Conservation (phyloP, 2,797 vertebrate species). For the Catharus ustulatus region DNA sequence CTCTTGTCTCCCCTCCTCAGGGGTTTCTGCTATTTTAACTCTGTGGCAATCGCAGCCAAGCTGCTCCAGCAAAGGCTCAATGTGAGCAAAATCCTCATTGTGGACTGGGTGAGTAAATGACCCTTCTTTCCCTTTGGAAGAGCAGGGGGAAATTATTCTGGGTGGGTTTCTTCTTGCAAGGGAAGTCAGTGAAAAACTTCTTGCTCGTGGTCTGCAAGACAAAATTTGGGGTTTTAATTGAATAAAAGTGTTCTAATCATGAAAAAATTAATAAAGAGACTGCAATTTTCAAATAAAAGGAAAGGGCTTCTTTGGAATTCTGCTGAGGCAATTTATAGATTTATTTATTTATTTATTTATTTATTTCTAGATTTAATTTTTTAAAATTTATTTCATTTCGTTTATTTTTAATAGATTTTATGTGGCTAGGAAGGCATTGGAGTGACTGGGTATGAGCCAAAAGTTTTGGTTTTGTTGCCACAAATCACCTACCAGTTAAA, state of each 20-base stretch:
- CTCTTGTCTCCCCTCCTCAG: slow-evolving; percentile 69
- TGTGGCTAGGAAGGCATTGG: not conserved
- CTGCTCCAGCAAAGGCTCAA: slow-evolving; percentile 93
- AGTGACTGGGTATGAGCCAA: not conserved
- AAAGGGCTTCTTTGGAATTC: not conserved
- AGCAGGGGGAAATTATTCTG: not conserved
- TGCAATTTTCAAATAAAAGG: not conserved
- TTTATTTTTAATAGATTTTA: not conserved
- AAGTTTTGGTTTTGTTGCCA: not conserved
- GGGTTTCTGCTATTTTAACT: slow-evolving; percentile 99
- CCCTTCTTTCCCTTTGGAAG: not conserved
- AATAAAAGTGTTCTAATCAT: not conserved
- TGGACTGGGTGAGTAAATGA: slow-evolving; percentile 92
- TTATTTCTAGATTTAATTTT: too few relatives aligned
- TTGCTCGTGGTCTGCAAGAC: not conserved
- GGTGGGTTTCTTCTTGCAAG: not conserved
- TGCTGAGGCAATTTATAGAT: not conserved
- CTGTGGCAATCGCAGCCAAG: slow-evolving; percentile 93
- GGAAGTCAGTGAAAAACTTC: not conserved
- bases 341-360: not conserved
- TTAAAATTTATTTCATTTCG: too few relatives aligned
- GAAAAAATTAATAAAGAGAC: not conserved
- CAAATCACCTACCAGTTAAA: not conserved
- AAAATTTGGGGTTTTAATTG: not conserved
- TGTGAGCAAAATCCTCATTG: slow-evolving; percentile 94